These are phyloP conservation scores for Acropternis orthonyx DNA, from an alignment of 2,797 vertebrate genomes.

Conservation along the genomic window DNA sequence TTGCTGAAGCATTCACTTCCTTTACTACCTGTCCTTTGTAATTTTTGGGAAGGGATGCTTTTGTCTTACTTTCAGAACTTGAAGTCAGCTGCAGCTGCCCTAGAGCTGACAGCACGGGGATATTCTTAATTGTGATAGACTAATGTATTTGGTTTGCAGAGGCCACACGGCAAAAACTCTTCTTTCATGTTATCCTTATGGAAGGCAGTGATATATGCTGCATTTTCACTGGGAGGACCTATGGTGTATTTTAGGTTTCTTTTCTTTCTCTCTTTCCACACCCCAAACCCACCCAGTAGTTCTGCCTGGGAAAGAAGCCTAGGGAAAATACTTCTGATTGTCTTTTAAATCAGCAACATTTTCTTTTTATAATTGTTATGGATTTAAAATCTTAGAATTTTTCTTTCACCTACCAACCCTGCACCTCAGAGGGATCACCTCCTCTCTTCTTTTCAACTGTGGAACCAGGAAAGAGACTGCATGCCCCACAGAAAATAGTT, in stretches of 20 bases:
- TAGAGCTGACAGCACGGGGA: not conserved
- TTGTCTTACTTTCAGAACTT: not conserved
- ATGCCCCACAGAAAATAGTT: too few relatives aligned
- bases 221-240: not conserved
- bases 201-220: not conserved
- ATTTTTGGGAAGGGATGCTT: not conserved
- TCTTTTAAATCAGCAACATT: not conserved
- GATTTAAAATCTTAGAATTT: too few relatives aligned
- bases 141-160: not conserved
- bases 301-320: not conserved
- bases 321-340: not conserved
- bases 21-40: not conserved
- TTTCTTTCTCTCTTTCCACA: not conserved
- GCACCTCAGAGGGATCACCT: too few relatives aligned
- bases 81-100: not conserved
- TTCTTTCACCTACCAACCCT: too few relatives aligned
- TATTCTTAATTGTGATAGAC: not conserved
- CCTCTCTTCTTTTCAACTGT: too few relatives aligned
- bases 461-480: too few relatives aligned
- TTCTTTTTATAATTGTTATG: not conserved
- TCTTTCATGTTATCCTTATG: not conserved
- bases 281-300: rapidly evolving
- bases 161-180: not conserved
- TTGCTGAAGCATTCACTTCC: not conserved
- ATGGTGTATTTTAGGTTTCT: not conserved